Base-by-base conservation (phyloP, 2,113 vertebrate genomes). In the Thunnus maccoyii region DNA sequence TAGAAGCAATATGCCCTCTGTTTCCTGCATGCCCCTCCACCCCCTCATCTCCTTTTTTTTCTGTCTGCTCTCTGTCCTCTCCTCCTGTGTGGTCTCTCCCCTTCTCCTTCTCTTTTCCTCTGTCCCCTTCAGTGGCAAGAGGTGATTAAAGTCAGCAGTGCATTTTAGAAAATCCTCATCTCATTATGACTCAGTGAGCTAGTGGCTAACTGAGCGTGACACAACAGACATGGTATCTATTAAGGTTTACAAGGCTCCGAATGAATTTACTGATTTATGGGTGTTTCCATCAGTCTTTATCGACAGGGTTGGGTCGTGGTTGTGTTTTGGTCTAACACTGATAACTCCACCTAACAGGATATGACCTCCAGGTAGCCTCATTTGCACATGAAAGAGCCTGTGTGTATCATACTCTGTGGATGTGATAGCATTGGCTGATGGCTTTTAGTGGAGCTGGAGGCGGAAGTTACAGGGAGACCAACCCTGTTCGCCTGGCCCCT, bases 31-130 rank as follows among this genome's bases (percentile, higher is more conserved):
- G 66, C 56, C 66, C 75, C 72, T 79, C 88, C 87, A 48, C 90
- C 81, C 82, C 74, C 81, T 78, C 83, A 72, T 72, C 46, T 72
- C 48, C 54, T 66, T 75, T 76, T 27, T 36, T 68, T 72, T 66
- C 57, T 73, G 41, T 74, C 60, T 63, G 41, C 63, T 77, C 52
- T 73, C 77, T 56, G 36, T 70, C 70, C 57, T 76, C 46, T 80
- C 72, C 74, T 89, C 68, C 69, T 93, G 86, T 93, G 89, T 91
- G 90, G 88, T 91, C 90, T 76, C 57, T 14, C 51, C 22, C 12
- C 61, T 69, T 41, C 36, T 41, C 36, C 36, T 58, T 57, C 68
- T 76, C 25, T 60, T 32, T 64, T 27, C 48, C 17, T 65, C 64
- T 54, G 61, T 54, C 56, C 54, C 36, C 48, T 30, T 78, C 47